Evolutionary conservation across 37 sponge, comb jelly and placozoan species (phyloP).

Genomic region (Hexactinellida sp.): DNA sequence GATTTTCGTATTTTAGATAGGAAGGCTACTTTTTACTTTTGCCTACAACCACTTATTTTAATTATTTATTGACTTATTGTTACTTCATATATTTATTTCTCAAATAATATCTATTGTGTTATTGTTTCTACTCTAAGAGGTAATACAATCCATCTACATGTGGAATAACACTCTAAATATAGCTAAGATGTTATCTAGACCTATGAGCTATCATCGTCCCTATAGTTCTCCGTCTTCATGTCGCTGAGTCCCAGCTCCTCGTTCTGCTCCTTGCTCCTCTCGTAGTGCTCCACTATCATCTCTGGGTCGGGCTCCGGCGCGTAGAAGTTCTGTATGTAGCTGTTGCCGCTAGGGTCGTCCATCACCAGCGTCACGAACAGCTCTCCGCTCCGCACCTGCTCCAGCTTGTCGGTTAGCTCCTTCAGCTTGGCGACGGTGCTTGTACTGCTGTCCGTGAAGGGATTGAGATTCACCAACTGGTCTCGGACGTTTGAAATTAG

Average conservation of each 20-base stretch:
- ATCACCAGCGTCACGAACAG: slow-evolving; percentile 52
- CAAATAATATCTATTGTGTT: neutral
- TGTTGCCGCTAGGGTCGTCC: slow-evolving; percentile 95
- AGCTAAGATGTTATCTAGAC: neutral
- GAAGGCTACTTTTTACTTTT: neutral
- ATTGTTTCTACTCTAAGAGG: neutral
- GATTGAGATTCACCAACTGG: slow-evolving; percentile 49
- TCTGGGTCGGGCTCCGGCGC: slow-evolving; percentile 90
- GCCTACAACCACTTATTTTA: neutral
- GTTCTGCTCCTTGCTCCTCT: slow-evolving; percentile 62
- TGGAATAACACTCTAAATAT: no score
- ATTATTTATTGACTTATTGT: neutral
- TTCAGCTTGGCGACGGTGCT: no score
- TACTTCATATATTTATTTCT: neutral
- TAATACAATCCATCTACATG: no score
- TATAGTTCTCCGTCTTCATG: slow-evolving; percentile 71
- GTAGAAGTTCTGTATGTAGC: slow-evolving; percentile 87
- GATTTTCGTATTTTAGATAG: neutral
- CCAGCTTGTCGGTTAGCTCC: neutral
- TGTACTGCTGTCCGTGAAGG: slow-evolving; percentile 51
- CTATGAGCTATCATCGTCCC: neutral
- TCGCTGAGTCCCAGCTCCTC: slow-evolving; percentile 74
- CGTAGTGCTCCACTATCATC: slow-evolving; percentile 51
- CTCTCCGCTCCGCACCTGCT: slow-evolving; percentile 38
- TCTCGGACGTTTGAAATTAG: slow-evolving; percentile 48